These are phyloP conservation scores for Drosophila suzukii DNA, from an alignment of 1,140 invertebrate species.

Conservation along the genomic window DNA sequence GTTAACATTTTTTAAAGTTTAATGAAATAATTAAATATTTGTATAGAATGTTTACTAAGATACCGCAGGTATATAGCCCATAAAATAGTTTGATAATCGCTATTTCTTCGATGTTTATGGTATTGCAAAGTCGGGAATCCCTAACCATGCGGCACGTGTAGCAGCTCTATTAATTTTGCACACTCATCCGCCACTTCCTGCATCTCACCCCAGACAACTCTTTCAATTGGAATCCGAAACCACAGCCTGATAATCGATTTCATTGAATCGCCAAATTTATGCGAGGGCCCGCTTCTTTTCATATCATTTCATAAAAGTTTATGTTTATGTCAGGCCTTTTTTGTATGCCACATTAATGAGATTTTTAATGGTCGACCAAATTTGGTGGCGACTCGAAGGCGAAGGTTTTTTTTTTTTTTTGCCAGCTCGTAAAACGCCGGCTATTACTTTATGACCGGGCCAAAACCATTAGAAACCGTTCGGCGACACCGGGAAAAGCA, in stretches of 20 bases:
- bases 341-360: slow-evolving; percentile 57
- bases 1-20: too few species aligned
- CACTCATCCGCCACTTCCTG: slow-evolving; percentile 28
- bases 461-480: slow-evolving; percentile 5
- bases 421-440: slow-evolving; percentile 53
- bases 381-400: slow-evolving; percentile 40
- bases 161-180: slow-evolving; percentile 12
- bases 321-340: slow-evolving; percentile 63
- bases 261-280: slow-evolving; percentile 48
- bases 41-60: too few species aligned
- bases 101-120: too few species aligned
- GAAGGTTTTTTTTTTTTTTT: slow-evolving; percentile 21
- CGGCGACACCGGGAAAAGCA: slow-evolving; percentile 42
- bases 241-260: slow-evolving; percentile 47
- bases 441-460: slow-evolving; percentile 37
- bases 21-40: too few species aligned
- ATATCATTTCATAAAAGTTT: slow-evolving; percentile 56
- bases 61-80: neutral
- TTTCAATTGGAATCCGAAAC: slow-evolving; percentile 23
- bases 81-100: neutral
- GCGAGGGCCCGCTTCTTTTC: slow-evolving; percentile 22
- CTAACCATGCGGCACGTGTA: neutral
- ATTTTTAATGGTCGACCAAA: slow-evolving; percentile 46
- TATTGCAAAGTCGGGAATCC: neutral
- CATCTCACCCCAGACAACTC: slow-evolving; percentile 6